phyloP scores from a whole-genome alignment of 2,797 vertebrate species.

The Hemibagrus guttatus region DNA sequence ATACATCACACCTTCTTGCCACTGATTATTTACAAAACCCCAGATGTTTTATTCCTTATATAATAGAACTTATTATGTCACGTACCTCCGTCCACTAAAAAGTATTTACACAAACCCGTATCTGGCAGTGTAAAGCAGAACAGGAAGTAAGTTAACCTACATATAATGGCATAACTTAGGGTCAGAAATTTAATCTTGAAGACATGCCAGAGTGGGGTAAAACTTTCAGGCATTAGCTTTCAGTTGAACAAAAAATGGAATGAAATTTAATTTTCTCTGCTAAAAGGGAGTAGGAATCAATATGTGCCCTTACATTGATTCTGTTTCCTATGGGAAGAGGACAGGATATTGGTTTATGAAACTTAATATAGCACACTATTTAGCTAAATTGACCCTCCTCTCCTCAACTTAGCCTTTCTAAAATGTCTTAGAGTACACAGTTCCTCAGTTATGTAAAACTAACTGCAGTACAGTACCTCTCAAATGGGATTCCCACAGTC shows the following conservation, averaged over 20 bases:
- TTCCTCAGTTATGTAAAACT: neutral
- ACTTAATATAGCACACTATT: neutral
- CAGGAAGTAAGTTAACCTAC: conserved; percentile 7
- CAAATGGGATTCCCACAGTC: neutral
- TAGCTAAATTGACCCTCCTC: neutral
- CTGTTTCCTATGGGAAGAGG: neutral
- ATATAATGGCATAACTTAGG: neutral
- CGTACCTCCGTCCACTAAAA: neutral
- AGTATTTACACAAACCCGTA: neutral
- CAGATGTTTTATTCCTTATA: neutral
- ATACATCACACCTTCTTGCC: neutral
- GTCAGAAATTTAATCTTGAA: neutral
- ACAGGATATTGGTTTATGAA: conserved; percentile 17
- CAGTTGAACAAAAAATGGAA: neutral
- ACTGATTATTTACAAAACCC: neutral
- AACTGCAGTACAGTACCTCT: neutral
- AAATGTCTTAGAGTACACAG: neutral
- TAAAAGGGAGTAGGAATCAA: conserved; percentile 20
- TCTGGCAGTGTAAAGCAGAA: neutral
- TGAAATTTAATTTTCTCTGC: conserved; percentile 27
- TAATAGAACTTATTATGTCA: neutral
- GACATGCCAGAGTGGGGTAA: neutral
- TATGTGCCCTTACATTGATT: neutral
- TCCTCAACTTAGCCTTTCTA: neutral
- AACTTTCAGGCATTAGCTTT: conserved; percentile 1